Percentiles rank a stretch among this genome's conserved stretches.
Evolutionary conservation across 2,797 vertebrate species (phyloP).

Genomic region (Clarias fuscus): DNA sequence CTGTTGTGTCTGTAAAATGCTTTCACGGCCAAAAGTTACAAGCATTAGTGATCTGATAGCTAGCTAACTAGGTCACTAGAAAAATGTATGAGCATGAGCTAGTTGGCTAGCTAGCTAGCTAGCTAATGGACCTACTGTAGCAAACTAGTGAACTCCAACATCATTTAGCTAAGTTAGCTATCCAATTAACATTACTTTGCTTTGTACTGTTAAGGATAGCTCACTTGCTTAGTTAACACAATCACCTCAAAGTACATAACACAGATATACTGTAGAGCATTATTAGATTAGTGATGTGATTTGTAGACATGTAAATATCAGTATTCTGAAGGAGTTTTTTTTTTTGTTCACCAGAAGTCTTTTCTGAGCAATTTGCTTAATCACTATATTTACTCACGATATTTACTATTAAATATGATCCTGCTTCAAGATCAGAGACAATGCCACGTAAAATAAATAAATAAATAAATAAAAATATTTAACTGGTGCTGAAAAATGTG

Average conservation of each 20-base stretch:
- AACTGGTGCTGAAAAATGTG: background rate
- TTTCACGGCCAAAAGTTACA: background rate
- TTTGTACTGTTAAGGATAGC: background rate
- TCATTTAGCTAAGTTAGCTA: background rate
- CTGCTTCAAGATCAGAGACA: background rate
- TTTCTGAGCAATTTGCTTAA: background rate
- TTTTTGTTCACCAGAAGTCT: background rate
- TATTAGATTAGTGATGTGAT: background rate
- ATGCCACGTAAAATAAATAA: background rate
- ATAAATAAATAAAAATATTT: background rate
- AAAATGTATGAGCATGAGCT: background rate
- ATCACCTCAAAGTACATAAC: background rate
- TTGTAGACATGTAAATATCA: background rate
- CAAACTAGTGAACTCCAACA: background rate
- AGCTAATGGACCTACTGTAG: background rate
- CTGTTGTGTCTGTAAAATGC: background rate
- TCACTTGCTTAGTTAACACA: background rate
- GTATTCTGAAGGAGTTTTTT: background rate
- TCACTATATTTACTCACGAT: background rate
- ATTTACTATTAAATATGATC: background rate
- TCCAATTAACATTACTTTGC: background rate
- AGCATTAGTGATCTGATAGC: background rate
- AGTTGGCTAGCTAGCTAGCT: background rate
- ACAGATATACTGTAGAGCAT: background rate
- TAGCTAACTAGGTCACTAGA: background rate